Evolutionary conservation across 1,140 invertebrate species (phyloP), one percentile per base, ranked within the genome.

Genomic region (Aethina tumida): DNA sequence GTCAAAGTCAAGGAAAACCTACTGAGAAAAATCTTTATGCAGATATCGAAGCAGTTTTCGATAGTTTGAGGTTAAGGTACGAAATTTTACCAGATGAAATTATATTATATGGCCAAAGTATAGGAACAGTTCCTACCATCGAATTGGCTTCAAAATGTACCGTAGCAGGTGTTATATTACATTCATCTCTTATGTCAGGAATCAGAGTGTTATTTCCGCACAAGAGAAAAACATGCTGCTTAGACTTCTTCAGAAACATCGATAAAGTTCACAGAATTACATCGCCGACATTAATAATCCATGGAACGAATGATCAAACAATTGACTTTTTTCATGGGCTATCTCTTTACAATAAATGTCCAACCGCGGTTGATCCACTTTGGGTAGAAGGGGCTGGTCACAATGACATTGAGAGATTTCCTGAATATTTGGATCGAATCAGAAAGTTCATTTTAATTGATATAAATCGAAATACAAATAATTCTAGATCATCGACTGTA

Each of bases 241-340:
- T 78, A 62, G 79, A 82, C 68, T 75, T 75, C 38, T 81, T 81
- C 60, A 75, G 75, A 1, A 62, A 52, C 43, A 60, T 60, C 56
- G 79, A 82, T 50, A 82, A 83, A 64, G 72, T 81, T 35, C 71
- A 72, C 16, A 75, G 75, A 56, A 76, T 84, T 20, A 72, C 70
- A 13, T 78, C 74, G 19, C 78, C 78, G 13, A 77, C 79, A n/a
- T 61, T 84, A 29, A 77, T 84, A 4, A 84, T 84, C 49, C 80
- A 84, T 58, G 80, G 80, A 26, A 83, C 78, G n/a, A 76, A 83
- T 48, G 80, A 84, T 59, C 80, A 83, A 58, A 75, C 82, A 1
- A 81, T 82, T 34, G 75, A 82, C 53, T 77, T 84, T 47, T 74
- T 71, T 19, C 80, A 84, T 59, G 80, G 81, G 16, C 56, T 81